Conservation (phyloP, 2,888 invertebrate species). For the Diabrotica balteata region DNA sequence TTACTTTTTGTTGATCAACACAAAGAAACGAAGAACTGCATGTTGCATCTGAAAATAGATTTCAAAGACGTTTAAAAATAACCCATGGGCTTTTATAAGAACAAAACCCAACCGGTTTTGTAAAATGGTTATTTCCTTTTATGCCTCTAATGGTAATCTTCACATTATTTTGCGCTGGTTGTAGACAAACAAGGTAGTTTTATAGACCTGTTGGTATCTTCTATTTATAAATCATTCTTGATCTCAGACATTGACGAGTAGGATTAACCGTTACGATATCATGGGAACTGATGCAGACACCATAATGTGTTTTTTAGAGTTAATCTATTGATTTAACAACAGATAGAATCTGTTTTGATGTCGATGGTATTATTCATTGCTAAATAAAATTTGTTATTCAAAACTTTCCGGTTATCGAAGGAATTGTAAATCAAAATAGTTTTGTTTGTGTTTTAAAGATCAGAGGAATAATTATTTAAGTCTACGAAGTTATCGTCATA, state of each 20-base stretch:
- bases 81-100: slow-evolving; percentile 18
- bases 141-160: slow-evolving; percentile 23
- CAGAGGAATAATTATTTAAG: too few relatives aligned
- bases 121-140: slow-evolving; percentile 26
- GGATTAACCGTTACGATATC: slow-evolving; percentile 14
- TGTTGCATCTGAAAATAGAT: slow-evolving; percentile 21
- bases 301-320: neutral
- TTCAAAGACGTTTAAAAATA: slow-evolving; percentile 21
- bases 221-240: slow-evolving; percentile 23
- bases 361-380: neutral
- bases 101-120: slow-evolving; percentile 23
- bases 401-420: too few relatives aligned
- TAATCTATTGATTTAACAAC: neutral
- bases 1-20: slow-evolving; percentile 4
- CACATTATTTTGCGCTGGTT: slow-evolving; percentile 19
- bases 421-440: too few relatives aligned
- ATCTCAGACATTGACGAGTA: slow-evolving; percentile 9
- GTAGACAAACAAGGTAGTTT: slow-evolving; percentile 25
- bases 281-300: slow-evolving; percentile 2
- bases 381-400: neutral
- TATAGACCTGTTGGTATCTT: slow-evolving; percentile 21
- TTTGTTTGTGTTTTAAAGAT: too few relatives aligned
- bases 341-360: neutral
- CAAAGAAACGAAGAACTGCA: slow-evolving; percentile 15
- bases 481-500: too few relatives aligned